phyloP scores from a whole-genome alignment of 92 coral and sea anemone species.

The Porites cylindrica region DNA sequence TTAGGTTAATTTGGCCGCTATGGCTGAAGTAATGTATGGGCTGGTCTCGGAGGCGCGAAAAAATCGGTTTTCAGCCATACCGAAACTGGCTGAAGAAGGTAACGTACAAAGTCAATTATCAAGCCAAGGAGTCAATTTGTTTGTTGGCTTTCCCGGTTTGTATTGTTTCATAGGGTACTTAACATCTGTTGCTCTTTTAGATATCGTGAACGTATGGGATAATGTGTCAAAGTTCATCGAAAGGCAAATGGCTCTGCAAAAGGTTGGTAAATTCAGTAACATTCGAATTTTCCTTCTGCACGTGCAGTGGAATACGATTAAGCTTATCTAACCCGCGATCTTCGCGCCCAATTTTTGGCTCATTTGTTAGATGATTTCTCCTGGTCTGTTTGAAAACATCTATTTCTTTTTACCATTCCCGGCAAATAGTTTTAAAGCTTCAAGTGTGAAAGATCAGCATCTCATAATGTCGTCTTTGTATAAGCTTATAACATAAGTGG shows the following conservation, averaged over 20 bases:
- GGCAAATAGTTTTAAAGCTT: slow-evolving; percentile 5
- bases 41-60: slow-evolving; percentile 90
- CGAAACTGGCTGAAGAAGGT: slow-evolving; percentile 98
- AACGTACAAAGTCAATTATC: neutral
- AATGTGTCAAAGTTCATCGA: slow-evolving; percentile 86
- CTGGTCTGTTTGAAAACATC: neutral
- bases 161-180: slow-evolving; percentile 16
- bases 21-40: slow-evolving; percentile 94
- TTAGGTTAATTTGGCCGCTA: slow-evolving; percentile 64
- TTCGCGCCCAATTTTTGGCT: neutral
- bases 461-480: neutral
- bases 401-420: neutral
- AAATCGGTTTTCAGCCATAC: slow-evolving; percentile 94
- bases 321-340: neutral
- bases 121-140: slow-evolving; percentile 22
- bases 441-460: neutral
- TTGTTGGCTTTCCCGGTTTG: neutral
- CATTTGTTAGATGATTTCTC: neutral
- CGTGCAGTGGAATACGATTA: slow-evolving; percentile 54
- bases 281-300: slow-evolving; percentile 30
- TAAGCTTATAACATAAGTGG: neutral
- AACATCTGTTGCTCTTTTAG: slow-evolving; percentile 42
- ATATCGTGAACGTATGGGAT: slow-evolving; percentile 98
- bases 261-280: slow-evolving; percentile 58
- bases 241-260: slow-evolving; percentile 93